Base-by-base conservation (phyloP, 2,888 invertebrate species). In the Shargacucullia verbasci region DNA sequence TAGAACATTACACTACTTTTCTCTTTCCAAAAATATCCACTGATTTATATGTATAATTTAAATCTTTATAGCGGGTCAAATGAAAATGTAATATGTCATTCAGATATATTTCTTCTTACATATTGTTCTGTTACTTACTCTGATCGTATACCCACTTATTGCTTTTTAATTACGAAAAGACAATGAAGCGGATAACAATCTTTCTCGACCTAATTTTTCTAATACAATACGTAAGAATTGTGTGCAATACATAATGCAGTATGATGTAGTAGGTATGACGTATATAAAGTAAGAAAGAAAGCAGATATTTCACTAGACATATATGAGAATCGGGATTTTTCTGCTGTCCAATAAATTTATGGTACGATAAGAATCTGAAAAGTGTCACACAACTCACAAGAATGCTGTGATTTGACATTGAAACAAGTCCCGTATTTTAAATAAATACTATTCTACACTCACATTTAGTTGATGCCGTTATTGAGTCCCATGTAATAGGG, bases 181-280 rank as follows among this genome's bases (percentile, higher is more conserved):
- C 76, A 62, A 70, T 76, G 64, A 45, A 45, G 47, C 63, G 67
- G 62, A 70, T 70, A 39, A 34, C 48, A n/a, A 53, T 75, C 13
- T 54, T 66, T 64, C 76, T 59, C 55, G 70, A 61, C 76, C 74
- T 62, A 64, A 59, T 76, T 76, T 74, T 72, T 56, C 50, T 34
- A 27, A 50, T 37, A 61, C 39, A 60, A 57, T 52, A 58, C 33
- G 13, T 41, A 38, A 25, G 40, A 27, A 37, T 45, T 46, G 59
- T 50, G 54, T 25, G 54, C 41, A 59, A 41, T 14, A 13, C 14
- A 33, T 40, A 13, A 37, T 64, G 48, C 53, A 54, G 15, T 57
- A 37, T 62, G 50, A 49, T 38, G n/a, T n/a, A n/a, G 15, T 27
- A 33, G 34, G n/a, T 5, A 11, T 66, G 40, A 66, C 35, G 52